Base-by-base conservation (phyloP, 2,888 invertebrate genomes). In the Pardosa pseudoannulata region DNA sequence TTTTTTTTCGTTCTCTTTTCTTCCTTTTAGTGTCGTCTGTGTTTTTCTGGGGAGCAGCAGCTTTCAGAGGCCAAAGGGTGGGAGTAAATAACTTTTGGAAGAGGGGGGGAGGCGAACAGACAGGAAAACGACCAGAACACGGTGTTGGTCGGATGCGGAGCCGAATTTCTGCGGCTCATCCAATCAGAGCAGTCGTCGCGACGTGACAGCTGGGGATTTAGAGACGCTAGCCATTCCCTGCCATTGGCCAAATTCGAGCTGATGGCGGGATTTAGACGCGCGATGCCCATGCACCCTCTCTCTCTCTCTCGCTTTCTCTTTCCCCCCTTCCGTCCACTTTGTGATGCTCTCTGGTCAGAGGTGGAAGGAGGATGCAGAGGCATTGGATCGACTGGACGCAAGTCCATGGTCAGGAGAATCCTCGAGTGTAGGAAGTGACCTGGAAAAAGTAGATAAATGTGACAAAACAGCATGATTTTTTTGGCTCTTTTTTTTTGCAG, bases 231-330 rank as follows among this genome's bases (percentile, higher is more conserved):
- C 50, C 76, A 81, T 87, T 76, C 72, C 80, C 75, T 87, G 64
- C 87, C 87, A 80, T 80, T 80, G 80, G 80, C 76, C 67, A 80
- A 80, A 87, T 87, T 76, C 80, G 72, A 87, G 80, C 80, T 80
- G 87, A 87, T 87, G 87, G 87, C 67, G 31, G 87, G 91, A 90
- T 88, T 91, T 89, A 80, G 87, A 82, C 65, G 75, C 88, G 62
- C 78, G 82, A 65, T 73, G 6, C 27, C 87, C 76, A 13, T 23
- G 31, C n/a, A n/a, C n/a, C n/a, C 76, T 31, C 41, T n/a, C 9
- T 28, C 27, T 62, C 50, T 19, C 74, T 39, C 29, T 41, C 56
- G 46, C 19, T 28, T 46, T 27, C 72, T 1, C 32, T 32, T 74
- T n/a, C n/a, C n/a, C n/a, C n/a, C n/a, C 62, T 62, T n/a, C 41